Conservation (phyloP, 2,797 vertebrate genomes). For the Antrozous pallidus region DNA sequence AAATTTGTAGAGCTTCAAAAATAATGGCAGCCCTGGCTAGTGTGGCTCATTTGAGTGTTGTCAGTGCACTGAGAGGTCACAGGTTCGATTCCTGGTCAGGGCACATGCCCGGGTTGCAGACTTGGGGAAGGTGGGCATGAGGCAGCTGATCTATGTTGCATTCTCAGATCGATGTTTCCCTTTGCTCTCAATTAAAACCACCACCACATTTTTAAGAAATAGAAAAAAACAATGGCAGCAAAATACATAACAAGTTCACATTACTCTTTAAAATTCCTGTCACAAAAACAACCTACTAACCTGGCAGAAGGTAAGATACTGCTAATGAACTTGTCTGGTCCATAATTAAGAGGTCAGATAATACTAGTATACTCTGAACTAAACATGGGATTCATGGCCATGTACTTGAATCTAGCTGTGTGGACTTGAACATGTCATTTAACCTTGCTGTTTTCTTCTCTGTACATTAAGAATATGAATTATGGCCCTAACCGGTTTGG, state of each 20-base stretch:
- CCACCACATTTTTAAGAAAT: neutral
- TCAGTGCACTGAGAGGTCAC: neutral
- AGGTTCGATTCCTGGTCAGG: neutral
- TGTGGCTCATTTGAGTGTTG: neutral
- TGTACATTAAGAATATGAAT: neutral
- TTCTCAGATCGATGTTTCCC: neutral
- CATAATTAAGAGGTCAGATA: neutral
- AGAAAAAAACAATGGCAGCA: neutral
- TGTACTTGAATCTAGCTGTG: neutral
- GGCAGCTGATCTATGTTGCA: neutral
- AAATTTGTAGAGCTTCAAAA: slow-evolving; percentile 3
- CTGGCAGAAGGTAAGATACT: neutral
- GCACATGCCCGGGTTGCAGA: neutral
- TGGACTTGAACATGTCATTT: neutral
- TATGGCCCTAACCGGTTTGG: too few relatives aligned
- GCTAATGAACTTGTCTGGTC: neutral
- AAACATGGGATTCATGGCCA: neutral
- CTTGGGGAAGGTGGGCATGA: neutral
- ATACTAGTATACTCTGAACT: neutral
- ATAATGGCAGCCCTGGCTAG: neutral
- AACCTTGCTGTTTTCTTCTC: neutral
- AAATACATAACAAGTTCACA: neutral
- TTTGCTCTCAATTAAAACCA: neutral
- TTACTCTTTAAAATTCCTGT: neutral
- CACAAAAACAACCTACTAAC: neutral